phyloP scores from a whole-genome alignment of 2,113 vertebrate genomes.

The Gavia stellata region DNA sequence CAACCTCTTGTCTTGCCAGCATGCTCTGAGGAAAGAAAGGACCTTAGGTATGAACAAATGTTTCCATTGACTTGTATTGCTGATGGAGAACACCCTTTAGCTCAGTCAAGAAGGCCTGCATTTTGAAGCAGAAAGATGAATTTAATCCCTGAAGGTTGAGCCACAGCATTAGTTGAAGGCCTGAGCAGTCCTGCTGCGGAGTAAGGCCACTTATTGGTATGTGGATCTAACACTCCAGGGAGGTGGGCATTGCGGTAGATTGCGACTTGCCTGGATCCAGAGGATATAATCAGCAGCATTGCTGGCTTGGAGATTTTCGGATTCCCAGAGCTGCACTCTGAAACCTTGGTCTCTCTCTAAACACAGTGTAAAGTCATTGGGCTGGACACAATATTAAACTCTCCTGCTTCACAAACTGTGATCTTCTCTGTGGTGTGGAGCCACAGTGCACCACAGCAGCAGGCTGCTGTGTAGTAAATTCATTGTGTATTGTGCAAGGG shows the following conservation, averaged over 20 bases:
- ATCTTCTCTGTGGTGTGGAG: not conserved
- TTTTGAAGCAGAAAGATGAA: not conserved
- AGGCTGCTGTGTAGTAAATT: constrained; percentile 41
- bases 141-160: not conserved
- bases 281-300: not conserved
- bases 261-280: not conserved
- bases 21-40: not conserved
- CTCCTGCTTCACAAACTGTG: not conserved
- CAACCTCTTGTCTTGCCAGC: not conserved
- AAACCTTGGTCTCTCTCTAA: not conserved
- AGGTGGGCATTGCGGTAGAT: not conserved
- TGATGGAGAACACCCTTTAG: not conserved
- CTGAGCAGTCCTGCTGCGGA: not conserved
- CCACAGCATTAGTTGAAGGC: not conserved
- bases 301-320: not conserved
- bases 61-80: not conserved
- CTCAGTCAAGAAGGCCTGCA: not conserved
- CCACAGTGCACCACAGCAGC: not conserved
- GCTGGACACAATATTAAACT: constrained; percentile 21
- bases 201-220: not conserved
- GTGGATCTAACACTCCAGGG: not conserved
- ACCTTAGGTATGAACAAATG: not conserved
- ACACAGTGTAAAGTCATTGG: not conserved
- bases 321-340: not conserved
- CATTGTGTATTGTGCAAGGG: constrained; percentile 24